Conservation (phyloP, 2,888 invertebrate genomes). For the Graphium colonna region DNA sequence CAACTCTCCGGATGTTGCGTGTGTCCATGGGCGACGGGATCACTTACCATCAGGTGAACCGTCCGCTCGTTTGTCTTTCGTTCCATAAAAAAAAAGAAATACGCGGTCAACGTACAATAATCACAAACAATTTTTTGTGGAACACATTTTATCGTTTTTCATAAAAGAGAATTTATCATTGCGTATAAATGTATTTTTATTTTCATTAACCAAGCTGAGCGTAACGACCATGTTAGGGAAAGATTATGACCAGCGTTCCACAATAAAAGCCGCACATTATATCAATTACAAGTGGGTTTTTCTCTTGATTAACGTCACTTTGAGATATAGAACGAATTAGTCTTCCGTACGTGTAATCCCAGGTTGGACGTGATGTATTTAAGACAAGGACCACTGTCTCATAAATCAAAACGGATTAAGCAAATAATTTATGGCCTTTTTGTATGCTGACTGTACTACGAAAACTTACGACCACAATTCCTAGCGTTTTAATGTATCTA, state of each 20-base stretch:
- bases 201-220: background rate
- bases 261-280: conserved; percentile 6
- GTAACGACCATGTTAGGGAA: background rate
- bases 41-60: too few relatives aligned
- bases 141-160: too few relatives aligned
- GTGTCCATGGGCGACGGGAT: too few relatives aligned
- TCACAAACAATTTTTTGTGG: too few relatives aligned
- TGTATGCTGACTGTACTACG: background rate
- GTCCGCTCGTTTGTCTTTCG: too few relatives aligned
- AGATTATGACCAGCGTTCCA: conserved; percentile 1
- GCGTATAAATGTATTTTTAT: too few relatives aligned
- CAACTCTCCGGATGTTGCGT: too few relatives aligned
- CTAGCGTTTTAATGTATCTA: background rate
- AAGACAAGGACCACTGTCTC: conserved; percentile 2
- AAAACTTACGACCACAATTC: background rate
- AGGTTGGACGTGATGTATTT: conserved; percentile 25
- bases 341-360: conserved; percentile 29
- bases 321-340: conserved; percentile 41
- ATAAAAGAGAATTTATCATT: too few relatives aligned
- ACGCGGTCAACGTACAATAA: too few relatives aligned
- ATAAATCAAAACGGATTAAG: conserved; percentile 6
- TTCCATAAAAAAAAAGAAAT: too few relatives aligned
- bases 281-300: conserved; percentile 25
- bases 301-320: conserved; percentile 33
- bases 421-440: background rate